A percentile compares a stretch with the other conserved stretches of the same genome.
These are phyloP conservation scores for Montipora efflorescens DNA, from an alignment of 64 coral and sea anemone genomes.

Conservation along the genomic window DNA sequence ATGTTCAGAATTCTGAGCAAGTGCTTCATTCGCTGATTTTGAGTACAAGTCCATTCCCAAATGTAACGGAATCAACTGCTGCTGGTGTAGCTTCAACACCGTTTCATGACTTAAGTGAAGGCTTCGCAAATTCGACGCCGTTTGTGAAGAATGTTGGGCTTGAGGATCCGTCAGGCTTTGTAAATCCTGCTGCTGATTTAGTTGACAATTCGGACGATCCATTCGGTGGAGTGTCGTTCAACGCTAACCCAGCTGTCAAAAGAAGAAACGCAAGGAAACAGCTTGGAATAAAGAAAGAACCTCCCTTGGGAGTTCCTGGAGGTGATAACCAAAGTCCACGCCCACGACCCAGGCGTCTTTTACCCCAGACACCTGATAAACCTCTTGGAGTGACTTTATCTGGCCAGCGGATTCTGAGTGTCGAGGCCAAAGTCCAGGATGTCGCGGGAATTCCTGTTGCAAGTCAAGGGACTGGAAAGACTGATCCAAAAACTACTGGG, in stretches of 20 bases:
- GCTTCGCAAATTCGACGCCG: neutral
- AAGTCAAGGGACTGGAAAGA: neutral
- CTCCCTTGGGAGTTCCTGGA: neutral
- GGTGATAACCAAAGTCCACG: slow-evolving; percentile 8
- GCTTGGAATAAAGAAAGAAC: neutral
- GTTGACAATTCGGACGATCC: slow-evolving; percentile 49
- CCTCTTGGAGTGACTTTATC: neutral
- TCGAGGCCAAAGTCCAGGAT: neutral
- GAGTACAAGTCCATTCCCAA: neutral
- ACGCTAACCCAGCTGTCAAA: slow-evolving; percentile 27
- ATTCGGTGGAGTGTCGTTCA: slow-evolving; percentile 61
- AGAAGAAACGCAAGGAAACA: slow-evolving; percentile 24
- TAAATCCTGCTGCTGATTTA: slow-evolving; percentile 56
- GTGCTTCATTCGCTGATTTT: neutral
- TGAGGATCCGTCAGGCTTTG: slow-evolving; percentile 42
- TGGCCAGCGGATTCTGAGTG: slow-evolving; percentile 13
- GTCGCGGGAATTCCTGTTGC: neutral
- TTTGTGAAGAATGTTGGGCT: slow-evolving; percentile 43
- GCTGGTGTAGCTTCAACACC: neutral
- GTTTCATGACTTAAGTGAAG: slow-evolving; percentile 31
- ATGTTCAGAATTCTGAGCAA: neutral
- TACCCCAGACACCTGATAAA: slow-evolving; percentile 59
- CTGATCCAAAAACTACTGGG: neutral
- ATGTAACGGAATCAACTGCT: neutral
- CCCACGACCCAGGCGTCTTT: slow-evolving; percentile 38